Percentiles rank a stretch among this genome's conserved stretches.
These are phyloP conservation scores for Neotoxoptera formosana DNA, from an alignment of 1,140 invertebrate species.

Conservation along the genomic window DNA sequence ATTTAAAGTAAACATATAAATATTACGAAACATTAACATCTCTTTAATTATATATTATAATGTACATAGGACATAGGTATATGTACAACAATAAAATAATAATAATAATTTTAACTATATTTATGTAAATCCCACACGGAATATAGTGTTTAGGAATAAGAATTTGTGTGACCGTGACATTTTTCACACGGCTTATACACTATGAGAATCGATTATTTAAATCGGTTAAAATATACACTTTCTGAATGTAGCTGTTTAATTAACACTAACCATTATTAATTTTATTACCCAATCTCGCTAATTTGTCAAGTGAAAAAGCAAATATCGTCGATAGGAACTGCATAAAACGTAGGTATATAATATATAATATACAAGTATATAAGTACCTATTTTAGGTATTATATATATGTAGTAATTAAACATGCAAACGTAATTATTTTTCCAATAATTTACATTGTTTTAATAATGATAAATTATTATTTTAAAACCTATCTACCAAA, in stretches of 20 bases:
- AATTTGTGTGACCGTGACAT: constrained; percentile 1
- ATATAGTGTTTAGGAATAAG: not conserved
- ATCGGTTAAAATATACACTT: not conserved
- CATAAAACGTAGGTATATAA: too few relatives aligned
- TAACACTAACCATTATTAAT: not conserved
- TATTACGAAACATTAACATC: not conserved
- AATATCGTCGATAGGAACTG: not conserved
- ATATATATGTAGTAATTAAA: not conserved
- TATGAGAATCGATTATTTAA: constrained; percentile 28
- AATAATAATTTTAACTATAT: not conserved
- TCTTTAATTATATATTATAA: constrained; percentile 4
- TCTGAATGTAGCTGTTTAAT: not conserved
- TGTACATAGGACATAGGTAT: not conserved
- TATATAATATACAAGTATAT: not conserved
- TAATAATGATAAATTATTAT: not conserved
- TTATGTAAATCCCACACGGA: not conserved
- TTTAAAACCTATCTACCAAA: not conserved
- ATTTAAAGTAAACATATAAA: not conserved
- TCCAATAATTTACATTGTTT: not conserved
- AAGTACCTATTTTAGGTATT: not conserved
- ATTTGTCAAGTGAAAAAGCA: not conserved
- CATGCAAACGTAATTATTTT: not conserved
- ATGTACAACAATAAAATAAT: constrained; percentile 13
- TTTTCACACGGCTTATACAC: constrained; percentile 1
- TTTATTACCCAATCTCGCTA: not conserved